Evolutionary conservation across 2,113 vertebrate species (phyloP).

Genomic region (Noctilio leporinus): DNA sequence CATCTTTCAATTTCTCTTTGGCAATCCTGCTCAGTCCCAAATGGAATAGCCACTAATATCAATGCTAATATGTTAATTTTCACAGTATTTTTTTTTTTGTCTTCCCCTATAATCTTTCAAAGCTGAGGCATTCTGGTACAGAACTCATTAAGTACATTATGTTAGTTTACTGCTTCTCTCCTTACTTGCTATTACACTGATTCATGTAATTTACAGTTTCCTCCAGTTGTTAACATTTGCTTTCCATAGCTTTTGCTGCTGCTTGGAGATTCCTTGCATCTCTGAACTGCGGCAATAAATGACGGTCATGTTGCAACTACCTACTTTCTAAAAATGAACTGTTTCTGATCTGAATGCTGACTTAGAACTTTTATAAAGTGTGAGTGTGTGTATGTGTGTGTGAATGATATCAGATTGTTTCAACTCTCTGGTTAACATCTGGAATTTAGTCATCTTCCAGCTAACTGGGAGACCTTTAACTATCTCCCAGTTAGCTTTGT

Average conservation of each 20-base stretch:
- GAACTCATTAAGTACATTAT: not conserved
- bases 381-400: not conserved
- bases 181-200: not conserved
- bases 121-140: not conserved
- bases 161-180: not conserved
- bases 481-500: not conserved
- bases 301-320: not conserved
- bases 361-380: not conserved
- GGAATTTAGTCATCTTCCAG: not conserved
- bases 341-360: not conserved
- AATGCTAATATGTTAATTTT: not conserved
- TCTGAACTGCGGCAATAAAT: not conserved
- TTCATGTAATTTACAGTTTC: not conserved
- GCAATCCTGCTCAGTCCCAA: not conserved
- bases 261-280: not conserved
- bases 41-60: not conserved
- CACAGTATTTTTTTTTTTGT: not conserved
- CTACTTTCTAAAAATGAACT: not conserved
- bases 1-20: not conserved
- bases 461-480: too few relatives aligned
- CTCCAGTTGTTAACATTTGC: not conserved
- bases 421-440: not conserved
- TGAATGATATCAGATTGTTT: not conserved
- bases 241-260: not conserved
- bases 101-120: not conserved